phyloP scores from a whole-genome alignment of 2,797 vertebrate genomes.

The Octomys mimax region DNA sequence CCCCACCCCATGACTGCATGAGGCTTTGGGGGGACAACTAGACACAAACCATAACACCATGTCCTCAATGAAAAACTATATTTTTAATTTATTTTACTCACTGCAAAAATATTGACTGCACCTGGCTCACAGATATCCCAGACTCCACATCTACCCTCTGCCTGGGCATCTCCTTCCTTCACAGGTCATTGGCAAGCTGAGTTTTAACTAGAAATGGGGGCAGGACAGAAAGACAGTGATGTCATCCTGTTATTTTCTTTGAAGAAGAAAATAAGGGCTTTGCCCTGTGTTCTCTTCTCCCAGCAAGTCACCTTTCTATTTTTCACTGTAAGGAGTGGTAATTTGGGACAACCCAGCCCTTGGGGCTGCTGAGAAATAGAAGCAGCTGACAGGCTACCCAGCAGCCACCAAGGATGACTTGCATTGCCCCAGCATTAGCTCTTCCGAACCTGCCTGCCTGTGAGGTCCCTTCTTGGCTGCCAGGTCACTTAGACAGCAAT shows the following conservation, averaged over 20 bases:
- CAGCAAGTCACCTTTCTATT: neutral
- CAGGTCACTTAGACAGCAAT: neutral
- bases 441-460: fast-evolving
- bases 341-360: neutral
- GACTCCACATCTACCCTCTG: neutral
- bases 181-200: neutral
- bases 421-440: neutral
- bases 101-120: fast-evolving
- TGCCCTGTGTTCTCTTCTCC: too few relatives aligned
- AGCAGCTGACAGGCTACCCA: neutral
- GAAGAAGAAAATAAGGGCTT: neutral
- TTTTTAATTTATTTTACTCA: too few relatives aligned
- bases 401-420: neutral
- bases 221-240: neutral
- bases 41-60: too few relatives aligned
- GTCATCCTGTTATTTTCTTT: neutral
- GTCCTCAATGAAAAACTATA: neutral
- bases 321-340: neutral
- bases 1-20: too few relatives aligned
- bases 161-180: neutral
- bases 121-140: neutral
- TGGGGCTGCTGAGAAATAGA: neutral
- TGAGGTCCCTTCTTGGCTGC: neutral
- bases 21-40: too few relatives aligned
- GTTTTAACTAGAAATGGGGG: neutral